A percentile compares a stretch with the other conserved stretches of the same genome.
Conservation (phyloP, 2,113 vertebrate species). For the Colius striatus region DNA sequence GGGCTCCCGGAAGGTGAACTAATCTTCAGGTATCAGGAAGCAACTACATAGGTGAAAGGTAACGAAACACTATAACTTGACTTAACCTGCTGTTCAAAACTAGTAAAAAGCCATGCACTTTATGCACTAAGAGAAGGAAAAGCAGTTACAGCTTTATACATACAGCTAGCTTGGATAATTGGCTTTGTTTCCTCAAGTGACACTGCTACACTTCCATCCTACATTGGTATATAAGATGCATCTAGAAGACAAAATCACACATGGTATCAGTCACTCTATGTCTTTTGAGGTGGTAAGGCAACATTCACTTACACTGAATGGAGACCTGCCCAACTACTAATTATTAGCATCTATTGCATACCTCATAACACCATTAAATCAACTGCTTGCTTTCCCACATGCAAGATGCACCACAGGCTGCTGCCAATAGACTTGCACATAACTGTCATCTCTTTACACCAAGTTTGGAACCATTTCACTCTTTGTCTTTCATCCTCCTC, state of each 20-base stretch:
- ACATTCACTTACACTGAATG: background rate
- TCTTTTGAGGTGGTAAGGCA: background rate
- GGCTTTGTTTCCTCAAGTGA: background rate
- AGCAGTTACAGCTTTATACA: background rate
- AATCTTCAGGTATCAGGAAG: background rate
- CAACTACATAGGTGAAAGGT: background rate
- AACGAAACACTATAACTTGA: background rate
- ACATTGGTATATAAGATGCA: background rate
- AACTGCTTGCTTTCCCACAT: background rate
- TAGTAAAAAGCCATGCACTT: background rate
- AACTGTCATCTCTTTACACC: background rate
- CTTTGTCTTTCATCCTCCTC: background rate
- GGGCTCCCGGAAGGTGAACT: background rate
- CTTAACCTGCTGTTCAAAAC: background rate
- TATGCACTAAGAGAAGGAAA: background rate
- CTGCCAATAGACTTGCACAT: background rate
- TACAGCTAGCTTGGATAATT: background rate
- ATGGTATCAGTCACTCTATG: background rate
- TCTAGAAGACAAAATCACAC: background rate
- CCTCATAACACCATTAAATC: background rate
- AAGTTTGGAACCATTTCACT: background rate
- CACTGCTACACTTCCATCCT: background rate
- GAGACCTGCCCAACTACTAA: background rate
- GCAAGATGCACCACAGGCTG: background rate
- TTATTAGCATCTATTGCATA: background rate